These are phyloP conservation scores for Amaurobius ferox DNA, from an alignment of 2,888 invertebrate species.

Conservation along the genomic window DNA sequence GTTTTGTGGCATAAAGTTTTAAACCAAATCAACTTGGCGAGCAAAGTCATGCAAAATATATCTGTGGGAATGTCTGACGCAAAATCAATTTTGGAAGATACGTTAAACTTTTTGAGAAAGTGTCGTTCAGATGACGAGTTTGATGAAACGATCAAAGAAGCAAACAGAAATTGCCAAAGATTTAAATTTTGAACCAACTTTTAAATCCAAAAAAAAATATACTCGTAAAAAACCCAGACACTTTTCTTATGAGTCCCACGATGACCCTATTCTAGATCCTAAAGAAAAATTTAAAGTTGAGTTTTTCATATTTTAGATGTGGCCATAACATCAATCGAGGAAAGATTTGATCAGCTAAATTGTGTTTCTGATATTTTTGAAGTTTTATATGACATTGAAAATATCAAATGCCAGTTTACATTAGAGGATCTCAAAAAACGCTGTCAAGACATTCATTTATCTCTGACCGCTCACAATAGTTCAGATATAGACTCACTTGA, in stretches of 20 bases:
- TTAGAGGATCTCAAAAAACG: too few species aligned
- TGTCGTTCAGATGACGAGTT: not conserved
- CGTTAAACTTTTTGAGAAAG: not conserved
- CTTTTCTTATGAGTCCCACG: not conserved
- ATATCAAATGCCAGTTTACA: too few species aligned
- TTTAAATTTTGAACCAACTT: not conserved
- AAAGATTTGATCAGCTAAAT: not conserved
- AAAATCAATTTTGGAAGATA: too few species aligned
- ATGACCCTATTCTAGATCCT: not conserved
- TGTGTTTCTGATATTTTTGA: not conserved
- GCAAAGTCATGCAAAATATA: slow-evolving; percentile 13
- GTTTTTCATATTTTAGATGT: not conserved
- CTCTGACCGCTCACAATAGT: too few species aligned
- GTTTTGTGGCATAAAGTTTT: slow-evolving; percentile 18
- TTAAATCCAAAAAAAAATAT: not conserved
- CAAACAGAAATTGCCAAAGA: not conserved
- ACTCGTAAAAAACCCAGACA: not conserved
- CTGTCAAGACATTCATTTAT: too few species aligned
- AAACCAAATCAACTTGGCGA: not conserved
- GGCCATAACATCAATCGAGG: not conserved
- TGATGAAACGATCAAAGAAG: too few species aligned
- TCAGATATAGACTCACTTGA: too few species aligned
- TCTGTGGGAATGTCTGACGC: not conserved
- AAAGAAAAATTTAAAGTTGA: not conserved
- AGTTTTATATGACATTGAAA: too few species aligned